A percentile compares a stretch with the other conserved stretches of the same genome.
Conservation (phyloP, 2,888 invertebrate species). For the Gerris lacustris region DNA sequence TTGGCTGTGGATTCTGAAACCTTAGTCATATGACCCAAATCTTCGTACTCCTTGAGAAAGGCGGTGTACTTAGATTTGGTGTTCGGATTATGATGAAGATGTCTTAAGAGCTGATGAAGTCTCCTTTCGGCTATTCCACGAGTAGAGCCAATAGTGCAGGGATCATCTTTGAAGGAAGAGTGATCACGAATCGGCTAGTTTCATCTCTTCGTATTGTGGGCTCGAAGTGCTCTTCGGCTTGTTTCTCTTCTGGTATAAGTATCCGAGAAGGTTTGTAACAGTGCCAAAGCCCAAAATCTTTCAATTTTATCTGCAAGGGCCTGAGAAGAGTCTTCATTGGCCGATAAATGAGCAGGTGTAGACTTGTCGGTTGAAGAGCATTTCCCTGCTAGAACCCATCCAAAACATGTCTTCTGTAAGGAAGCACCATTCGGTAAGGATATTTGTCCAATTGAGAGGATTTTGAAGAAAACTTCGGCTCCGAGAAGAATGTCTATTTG, state of each 20-base stretch:
- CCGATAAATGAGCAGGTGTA: not conserved
- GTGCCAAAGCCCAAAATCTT: not conserved
- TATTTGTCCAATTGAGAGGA: not conserved
- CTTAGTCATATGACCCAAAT: conserved; percentile 26
- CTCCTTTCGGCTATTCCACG: too few species aligned
- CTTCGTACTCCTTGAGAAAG: conserved; percentile 17
- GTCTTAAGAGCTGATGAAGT: too few species aligned
- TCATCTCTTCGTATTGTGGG: not conserved
- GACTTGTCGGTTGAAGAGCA: not conserved
- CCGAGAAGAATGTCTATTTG: not conserved
- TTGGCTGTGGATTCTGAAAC: not conserved
- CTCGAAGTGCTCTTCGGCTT: not conserved
- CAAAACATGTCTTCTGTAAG: not conserved
- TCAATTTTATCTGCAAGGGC: not conserved
- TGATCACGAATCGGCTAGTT: not conserved
- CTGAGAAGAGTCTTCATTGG: not conserved
- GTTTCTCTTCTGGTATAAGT: not conserved
- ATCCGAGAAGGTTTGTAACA: not conserved
- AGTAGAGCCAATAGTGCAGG: too few species aligned
- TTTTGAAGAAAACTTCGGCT: not conserved
- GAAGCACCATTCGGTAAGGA: not conserved
- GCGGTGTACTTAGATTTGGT: conserved; percentile 16
- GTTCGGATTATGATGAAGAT: too few species aligned
- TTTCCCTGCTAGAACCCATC: not conserved
- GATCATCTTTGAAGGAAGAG: too few species aligned